Evolutionary conservation across 2,797 vertebrate genomes (phyloP), one percentile per base, ranked within the genome.

Genomic region (Enteromius argenteus): DNA sequence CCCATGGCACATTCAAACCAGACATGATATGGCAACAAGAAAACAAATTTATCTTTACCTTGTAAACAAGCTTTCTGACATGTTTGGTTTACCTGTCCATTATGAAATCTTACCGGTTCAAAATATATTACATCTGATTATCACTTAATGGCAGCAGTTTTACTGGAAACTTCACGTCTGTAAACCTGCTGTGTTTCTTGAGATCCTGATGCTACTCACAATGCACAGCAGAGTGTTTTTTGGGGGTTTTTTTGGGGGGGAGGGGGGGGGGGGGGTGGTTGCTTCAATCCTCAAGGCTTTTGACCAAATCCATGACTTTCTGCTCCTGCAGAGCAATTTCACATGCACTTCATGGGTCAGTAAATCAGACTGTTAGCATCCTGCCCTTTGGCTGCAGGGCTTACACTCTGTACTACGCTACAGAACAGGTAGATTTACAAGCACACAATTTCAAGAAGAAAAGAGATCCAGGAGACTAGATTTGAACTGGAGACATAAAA

Each of bases 291-390:
- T 73, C 11, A 62, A 81, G 68, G 53, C 21, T 72, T 81, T 81
- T 72, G 53, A 60, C 68, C 19, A 81, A 81, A 81, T 75, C 23
- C 13, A 23, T 30, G 42, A 72, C 68, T 81, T 72, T 60, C 53
- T 73, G 53, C 53, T 35, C 39, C 53, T 35, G 68, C 80, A 81
- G 80, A 58, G 80, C 39, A 62, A 73, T 81, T 73, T 81, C 68
- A 73, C 68, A 73, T 73, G 53, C 80, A 62, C 68, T 73, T 73
- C 80, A 81, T 73, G 80, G 68, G 53, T 81, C 80, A 73, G 53
- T 46, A 49, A 71, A 73, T 73, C 53, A 81, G 80, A 27, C 68
- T 62, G 13, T 73, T 49, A 62, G 39, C 60, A 8, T 44, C 53
- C 53, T 81, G 39, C 27, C 68, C 39, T 62, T 42, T 81, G 53